Base-by-base conservation (phyloP, 2,113 vertebrate genomes). In the Hystrix brachyura region DNA sequence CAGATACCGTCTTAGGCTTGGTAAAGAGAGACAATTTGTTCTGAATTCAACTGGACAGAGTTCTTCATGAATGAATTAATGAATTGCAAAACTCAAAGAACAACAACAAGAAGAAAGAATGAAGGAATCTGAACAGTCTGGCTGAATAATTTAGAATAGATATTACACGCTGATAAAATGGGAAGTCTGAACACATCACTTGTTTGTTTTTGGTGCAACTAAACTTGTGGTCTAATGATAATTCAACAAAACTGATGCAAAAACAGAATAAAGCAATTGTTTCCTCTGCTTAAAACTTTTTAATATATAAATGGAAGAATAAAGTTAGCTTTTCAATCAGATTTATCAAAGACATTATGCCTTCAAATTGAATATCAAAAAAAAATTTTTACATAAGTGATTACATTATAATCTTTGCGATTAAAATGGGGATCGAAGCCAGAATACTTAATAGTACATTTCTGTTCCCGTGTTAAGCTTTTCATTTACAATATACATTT, bases 381-480 rank as follows among this genome's bases (percentile, higher is more conserved):
- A 34, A 89, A 90, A 96, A 38, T 38, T 59, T 78, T 67, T 88
- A 3, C 1, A 65, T 8, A 82, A 80, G 62, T 8, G 0, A 94
- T 96, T 60, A 51, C 67, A 90, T 74, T 29, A 96, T 51, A 87
- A 88, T 93, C 82, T 64, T 69, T 96, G 65, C 87, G 85, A 93
- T 88, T 91, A 93, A 94, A 90, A 90, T 38, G 23, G 46, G 11
- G 43, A 81, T 78, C 34, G 76, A 53, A 65, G 27, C 0, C 4
- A 88, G 86, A 87, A 97, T 55, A 94, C 27, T 90, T 92, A 87
- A 78, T 55, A 62, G 25, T 51, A 27, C 19, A 82, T 90, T 95
- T 90, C 46, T 94, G 1, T 90, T 76, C 38, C 11, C 27, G 19
- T 79, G 13, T 72, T n/a, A 67, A 12, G 18, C 87, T 81, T 65